Evolutionary conservation across 1,140 invertebrate species (phyloP), one percentile per base, ranked within the genome.

Genomic region (Bilobella aurantiaca): DNA sequence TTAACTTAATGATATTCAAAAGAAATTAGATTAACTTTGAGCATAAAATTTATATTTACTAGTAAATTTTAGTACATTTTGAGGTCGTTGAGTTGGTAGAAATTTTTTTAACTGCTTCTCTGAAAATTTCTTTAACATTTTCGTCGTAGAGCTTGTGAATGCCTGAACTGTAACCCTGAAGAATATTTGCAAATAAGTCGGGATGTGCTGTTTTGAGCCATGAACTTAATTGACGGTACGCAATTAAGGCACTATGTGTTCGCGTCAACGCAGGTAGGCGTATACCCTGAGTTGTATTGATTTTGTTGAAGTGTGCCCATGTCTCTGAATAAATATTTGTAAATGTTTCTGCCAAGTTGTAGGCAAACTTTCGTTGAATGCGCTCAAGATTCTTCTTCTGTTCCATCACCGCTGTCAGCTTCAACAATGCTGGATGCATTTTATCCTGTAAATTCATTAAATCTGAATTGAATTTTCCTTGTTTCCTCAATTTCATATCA

Each of bases 221-320:
- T 75, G 90, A 87, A 87, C 96, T 93, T 60, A 96, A 81, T 69
- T 92, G 88, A 14, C 86, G 86, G 76, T 96, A 96, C 18, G 87
- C 84, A 69, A 83, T 81, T 32, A 97, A 81, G 75, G 93, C 89
- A 56, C 83, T 81, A 78, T 96, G 93, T 73, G 93, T 86, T 47
- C 81, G 79, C 69, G 82, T 82, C 76, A 93, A 89, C 64, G 85
- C 85, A 1, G 88, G 87, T 64, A 94, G 78, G 25, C 83, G 83
- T 57, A 92, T 78, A n/a, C 86, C 84, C 71, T 82, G 80, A 14
- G 72, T 56, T 3, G 72, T 64, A 12, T n/a, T 68, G 16, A 65
- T 47, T 5, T 30, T 62, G 42, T 64, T 53, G 49, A 18, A 53
- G 49, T 53, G 49, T 5, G 21, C 49, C 49, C 49, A 53, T 16